Evolutionary conservation across 2,113 vertebrate genomes (phyloP), one percentile per base, ranked within the genome.

Genomic region (Perccottus glenii): DNA sequence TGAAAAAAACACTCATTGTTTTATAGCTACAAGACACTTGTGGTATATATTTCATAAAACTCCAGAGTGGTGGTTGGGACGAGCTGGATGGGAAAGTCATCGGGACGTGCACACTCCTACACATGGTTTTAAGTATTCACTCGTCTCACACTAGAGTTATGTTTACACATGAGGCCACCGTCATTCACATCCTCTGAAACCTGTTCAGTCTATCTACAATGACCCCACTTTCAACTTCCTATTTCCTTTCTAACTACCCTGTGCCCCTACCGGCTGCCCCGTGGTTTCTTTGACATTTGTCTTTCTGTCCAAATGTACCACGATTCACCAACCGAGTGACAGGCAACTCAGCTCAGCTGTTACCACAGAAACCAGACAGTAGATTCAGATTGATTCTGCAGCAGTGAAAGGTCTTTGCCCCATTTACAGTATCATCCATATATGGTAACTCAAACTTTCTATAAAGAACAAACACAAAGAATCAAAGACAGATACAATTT

Each of bases 121-220:
- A 45, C 38, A 43, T 16, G 44, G 14, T 33, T 12, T 0, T 0
- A n/a, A 56, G 62, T 59, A 40, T 43, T 80, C 56, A 80, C 58
- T 43, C 61, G 56, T 73, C 69, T 52, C 82, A 80, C 45, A 45
- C 63, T 9, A 11, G 9, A 69, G 72, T 32, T 70, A 61, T 84
- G 70, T 87, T 82, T 87, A 73, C 77, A 52, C 71, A 63, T 55
- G 72, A 81, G 80, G 76, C 78, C 61, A 11, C 16, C 11, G 9
- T 50, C 53, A 45, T 70, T 84, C 64, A 79, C 74, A 71, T 89
- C 77, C 59, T 81, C 56, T 67, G 53, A 70, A 81, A 80, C 67
- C 74, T 66, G 49, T 42, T 76, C 61, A 48, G 33, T 67, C 53
- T 59, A 61, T 81, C 70, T 6, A 15, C 67, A 42, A 5, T 80